Evolutionary conservation across 2,888 invertebrate species (phyloP), one percentile per base, ranked within the genome.

Genomic region (Drosophila nr. medialis): DNA sequence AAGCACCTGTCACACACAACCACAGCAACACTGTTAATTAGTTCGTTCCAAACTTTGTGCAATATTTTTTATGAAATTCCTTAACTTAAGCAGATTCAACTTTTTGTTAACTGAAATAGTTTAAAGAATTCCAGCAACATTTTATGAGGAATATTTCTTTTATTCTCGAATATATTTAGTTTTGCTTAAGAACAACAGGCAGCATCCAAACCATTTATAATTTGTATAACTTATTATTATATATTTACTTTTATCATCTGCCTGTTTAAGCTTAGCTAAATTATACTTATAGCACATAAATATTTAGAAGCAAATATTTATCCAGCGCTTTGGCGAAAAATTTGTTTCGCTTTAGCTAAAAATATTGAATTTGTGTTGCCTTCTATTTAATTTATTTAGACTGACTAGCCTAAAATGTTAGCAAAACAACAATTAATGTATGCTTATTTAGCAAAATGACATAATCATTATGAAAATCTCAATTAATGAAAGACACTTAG

Each of bases 391-490:
- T 88, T 75, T 82, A 56, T 85, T 81, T 86, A 91, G 91, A 90
- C 91, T 90, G 90, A 90, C 80, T 91, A 91, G 91, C 88, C 79
- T 91, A 91, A 91, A 86, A 79, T 79, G 70, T 61, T 64, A 75
- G 81, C 72, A 78, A 78, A 83, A 56, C 32, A 24, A 32, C 13
- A 24, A 67, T 73, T 75, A 68, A 58, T 59, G 59, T 59, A 56
- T 69, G 74, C 70, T 70, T 75, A 53, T 60, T 65, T 71, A 63
- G 63, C 48, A 64, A 55, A 72, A 58, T 67, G 65, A 36, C 55
- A 53, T 34, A 36, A 45, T 53, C 42, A 55, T 65, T 36, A 54
- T 48, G 24, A 62, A 48, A 51, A 79, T 75, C 80, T 79, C 75
- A 79, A 75, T 76, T 79, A 55, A 63, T 45, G 64, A 38, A 76